A percentile compares a stretch with the other conserved stretches of the same genome.
phyloP scores from a whole-genome alignment of 2,113 vertebrate species.

The Hylia prasina region DNA sequence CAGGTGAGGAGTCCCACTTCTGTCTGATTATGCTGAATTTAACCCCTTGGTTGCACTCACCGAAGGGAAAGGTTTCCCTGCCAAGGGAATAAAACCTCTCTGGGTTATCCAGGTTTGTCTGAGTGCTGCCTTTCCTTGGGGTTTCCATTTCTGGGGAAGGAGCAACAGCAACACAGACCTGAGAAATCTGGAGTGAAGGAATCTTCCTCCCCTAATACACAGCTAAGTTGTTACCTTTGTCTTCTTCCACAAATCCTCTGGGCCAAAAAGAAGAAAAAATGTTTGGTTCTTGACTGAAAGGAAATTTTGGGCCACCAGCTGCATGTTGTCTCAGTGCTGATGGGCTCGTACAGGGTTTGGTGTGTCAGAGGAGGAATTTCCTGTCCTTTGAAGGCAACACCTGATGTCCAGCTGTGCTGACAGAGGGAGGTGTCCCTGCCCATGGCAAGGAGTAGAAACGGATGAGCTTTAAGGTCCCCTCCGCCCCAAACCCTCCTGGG shows the following conservation, averaged over 20 bases:
- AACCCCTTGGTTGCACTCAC: fast-evolving
- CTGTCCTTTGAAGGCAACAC: not conserved
- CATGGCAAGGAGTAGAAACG: not conserved
- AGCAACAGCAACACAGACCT: not conserved
- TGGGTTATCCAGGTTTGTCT: not conserved
- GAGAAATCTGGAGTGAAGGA: not conserved
- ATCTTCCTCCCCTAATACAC: no score
- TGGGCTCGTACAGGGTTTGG: fast-evolving
- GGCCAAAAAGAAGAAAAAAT: not conserved
- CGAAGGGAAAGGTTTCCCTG: not conserved
- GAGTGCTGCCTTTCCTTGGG: not conserved
- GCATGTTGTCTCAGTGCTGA: fast-evolving
- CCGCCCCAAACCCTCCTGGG: not conserved
- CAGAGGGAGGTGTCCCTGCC: not conserved
- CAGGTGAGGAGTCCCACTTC: not conserved
- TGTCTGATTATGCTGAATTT: not conserved
- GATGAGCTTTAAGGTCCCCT: not conserved
- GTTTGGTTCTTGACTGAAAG: not conserved
- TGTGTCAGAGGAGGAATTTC: not conserved
- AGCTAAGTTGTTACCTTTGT: not conserved
- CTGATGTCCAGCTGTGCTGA: not conserved
- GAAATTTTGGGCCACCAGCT: not conserved
- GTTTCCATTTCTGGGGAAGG: not conserved
- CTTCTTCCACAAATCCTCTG: not conserved
- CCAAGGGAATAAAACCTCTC: not conserved